Percentiles rank a stretch among this genome's conserved stretches.
Conservation (phyloP, 2,797 vertebrate genomes). For the Squalus acanthias region DNA sequence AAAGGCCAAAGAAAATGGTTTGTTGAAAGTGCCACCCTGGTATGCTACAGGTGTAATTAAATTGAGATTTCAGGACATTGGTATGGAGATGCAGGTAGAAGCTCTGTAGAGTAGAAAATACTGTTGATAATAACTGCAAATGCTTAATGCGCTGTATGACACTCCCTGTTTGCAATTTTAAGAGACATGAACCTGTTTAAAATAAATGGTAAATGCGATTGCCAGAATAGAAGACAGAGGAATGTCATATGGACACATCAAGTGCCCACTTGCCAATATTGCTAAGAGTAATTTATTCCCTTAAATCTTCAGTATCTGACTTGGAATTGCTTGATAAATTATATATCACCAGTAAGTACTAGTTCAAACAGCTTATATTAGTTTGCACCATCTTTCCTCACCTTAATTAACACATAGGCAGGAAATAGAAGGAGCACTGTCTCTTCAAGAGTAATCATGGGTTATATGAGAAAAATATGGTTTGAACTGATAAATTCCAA, state of each 20-base stretch:
- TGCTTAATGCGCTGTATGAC: not conserved
- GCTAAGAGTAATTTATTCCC: not conserved
- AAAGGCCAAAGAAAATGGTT: not conserved
- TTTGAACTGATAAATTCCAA: conserved; percentile 36
- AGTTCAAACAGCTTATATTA: not conserved
- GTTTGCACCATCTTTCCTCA: conserved; percentile 23
- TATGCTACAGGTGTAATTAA: not conserved
- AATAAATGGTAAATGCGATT: not conserved
- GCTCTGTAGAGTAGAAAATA: not conserved
- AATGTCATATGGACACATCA: too few relatives aligned
- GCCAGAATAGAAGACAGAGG: not conserved
- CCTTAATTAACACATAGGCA: conserved; percentile 30
- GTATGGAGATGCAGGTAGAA: not conserved
- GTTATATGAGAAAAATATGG: conserved; percentile 30
- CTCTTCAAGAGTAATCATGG: conserved; percentile 36
- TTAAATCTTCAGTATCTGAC: not conserved
- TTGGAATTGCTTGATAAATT: not conserved
- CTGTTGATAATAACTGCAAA: not conserved
- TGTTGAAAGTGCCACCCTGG: too few relatives aligned
- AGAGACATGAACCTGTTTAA: not conserved
- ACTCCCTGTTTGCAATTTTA: not conserved
- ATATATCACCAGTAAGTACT: not conserved
- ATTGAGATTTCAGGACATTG: not conserved
- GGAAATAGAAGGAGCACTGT: conserved; percentile 36
- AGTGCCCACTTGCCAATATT: not conserved